A percentile compares a stretch with the other conserved stretches of the same genome.
Evolutionary conservation across 2,113 vertebrate species (phyloP).

Genomic region (Clinocottus analis): DNA sequence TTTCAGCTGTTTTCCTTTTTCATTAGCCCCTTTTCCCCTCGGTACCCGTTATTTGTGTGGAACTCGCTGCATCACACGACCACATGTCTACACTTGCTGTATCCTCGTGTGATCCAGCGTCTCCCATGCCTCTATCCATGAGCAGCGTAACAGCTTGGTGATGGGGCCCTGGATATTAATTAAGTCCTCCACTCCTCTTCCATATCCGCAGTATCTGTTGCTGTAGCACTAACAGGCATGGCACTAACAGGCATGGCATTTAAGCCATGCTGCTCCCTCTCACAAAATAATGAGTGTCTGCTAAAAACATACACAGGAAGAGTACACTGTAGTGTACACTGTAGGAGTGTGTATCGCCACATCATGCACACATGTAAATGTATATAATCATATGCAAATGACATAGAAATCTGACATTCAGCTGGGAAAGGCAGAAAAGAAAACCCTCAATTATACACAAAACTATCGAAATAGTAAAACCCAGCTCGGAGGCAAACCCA

Average conservation of each 20-base stretch:
- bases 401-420: slow-evolving; percentile 15
- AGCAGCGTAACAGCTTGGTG: slow-evolving; percentile 53
- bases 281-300: slow-evolving; percentile 51
- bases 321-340: slow-evolving; percentile 2
- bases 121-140: slow-evolving; percentile 33
- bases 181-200: slow-evolving; percentile 50
- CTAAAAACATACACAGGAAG: slow-evolving; percentile 1
- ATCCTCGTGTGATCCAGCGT: slow-evolving; percentile 46
- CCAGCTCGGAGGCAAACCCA: slow-evolving; percentile 60
- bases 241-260: slow-evolving; percentile 62
- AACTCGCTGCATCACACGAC: slow-evolving; percentile 32
- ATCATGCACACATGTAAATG: slow-evolving; percentile 26
- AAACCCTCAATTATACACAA: slow-evolving; percentile 25
- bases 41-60: slow-evolving; percentile 21
- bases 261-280: slow-evolving; percentile 36
- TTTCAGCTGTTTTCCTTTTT: slow-evolving; percentile 17
- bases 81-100: slow-evolving; percentile 24
- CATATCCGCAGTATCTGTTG: slow-evolving; percentile 39
- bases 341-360: neutral
- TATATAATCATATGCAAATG: slow-evolving; percentile 4
- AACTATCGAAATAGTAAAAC: slow-evolving; percentile 45
- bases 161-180: slow-evolving; percentile 70
- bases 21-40: slow-evolving; percentile 30
- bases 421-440: neutral
- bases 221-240: slow-evolving; percentile 51